These are phyloP conservation scores for Herminia tarsipennalis DNA, from an alignment of 2,888 invertebrate genomes.

Conservation along the genomic window DNA sequence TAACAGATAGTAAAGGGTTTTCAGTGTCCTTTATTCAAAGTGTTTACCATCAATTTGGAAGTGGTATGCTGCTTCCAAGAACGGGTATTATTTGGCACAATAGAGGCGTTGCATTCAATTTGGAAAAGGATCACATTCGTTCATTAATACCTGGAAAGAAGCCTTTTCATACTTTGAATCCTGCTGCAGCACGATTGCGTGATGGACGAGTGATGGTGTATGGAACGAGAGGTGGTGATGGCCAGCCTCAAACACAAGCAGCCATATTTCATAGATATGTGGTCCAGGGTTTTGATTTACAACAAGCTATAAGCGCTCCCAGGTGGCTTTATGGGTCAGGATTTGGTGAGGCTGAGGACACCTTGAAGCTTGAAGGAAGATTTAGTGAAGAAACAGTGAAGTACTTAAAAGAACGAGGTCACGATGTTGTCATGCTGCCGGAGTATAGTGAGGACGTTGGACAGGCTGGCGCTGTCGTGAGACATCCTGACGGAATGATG, in stretches of 20 bases:
- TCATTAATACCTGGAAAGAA: constrained; percentile 72
- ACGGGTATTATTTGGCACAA: constrained; percentile 79
- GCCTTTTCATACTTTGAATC: constrained; percentile 73
- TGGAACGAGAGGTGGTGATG: constrained; percentile 76
- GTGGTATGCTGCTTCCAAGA: constrained; percentile 68
- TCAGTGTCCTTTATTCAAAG: constrained; percentile 80
- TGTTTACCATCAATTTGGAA: constrained; percentile 67
- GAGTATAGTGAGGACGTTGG: constrained; percentile 60
- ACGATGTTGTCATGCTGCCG: constrained; percentile 56
- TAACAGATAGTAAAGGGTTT: constrained; percentile 75
- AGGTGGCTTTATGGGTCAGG: constrained; percentile 19
- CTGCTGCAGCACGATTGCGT: constrained; percentile 64
- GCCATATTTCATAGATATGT: constrained; percentile 77
- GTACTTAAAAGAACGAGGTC: constrained; percentile 65
- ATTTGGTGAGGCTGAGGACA: constrained; percentile 44
- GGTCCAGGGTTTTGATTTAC: constrained; percentile 64
- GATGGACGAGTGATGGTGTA: constrained; percentile 75
- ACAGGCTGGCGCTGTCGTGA: constrained; percentile 70
- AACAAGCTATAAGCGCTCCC: constrained; percentile 30
- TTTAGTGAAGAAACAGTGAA: constrained; percentile 61
- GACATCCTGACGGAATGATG: constrained; percentile 65
- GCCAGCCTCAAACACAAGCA: constrained; percentile 76
- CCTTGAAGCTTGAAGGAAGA: constrained; percentile 64
- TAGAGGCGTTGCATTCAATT: constrained; percentile 63
- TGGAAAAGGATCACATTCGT: constrained; percentile 60